A percentile compares a stretch with the other conserved stretches of the same genome.
These are phyloP conservation scores for Sciaenops ocellatus DNA, from an alignment of 2,797 vertebrate species.

Conservation along the genomic window DNA sequence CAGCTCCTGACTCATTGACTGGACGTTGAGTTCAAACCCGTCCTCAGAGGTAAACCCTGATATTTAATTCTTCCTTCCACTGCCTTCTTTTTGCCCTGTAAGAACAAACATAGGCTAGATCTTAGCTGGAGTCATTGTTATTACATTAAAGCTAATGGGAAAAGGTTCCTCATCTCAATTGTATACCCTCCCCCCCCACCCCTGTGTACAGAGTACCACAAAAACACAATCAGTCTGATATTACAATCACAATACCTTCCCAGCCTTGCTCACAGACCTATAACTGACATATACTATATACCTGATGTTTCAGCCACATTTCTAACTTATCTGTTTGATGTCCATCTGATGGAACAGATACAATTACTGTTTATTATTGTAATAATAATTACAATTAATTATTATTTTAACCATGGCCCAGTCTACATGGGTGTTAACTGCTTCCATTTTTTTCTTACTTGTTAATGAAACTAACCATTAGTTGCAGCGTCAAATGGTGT, in stretches of 20 bases:
- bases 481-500: no score
- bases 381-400: no score
- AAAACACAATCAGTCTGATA: background rate
- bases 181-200: background rate
- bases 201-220: background rate
- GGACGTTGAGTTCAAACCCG: constrained; percentile 43
- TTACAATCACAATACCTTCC: background rate
- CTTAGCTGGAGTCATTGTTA: constrained; percentile 36
- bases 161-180: constrained; percentile 26
- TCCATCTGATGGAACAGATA: background rate
- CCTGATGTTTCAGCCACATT: background rate
- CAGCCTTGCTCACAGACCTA: background rate
- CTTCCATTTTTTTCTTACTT: background rate
- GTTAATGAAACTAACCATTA: background rate
- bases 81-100: constrained; percentile 10
- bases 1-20: constrained; percentile 48
- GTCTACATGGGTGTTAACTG: background rate
- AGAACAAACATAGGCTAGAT: constrained; percentile 28
- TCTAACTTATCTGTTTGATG: background rate
- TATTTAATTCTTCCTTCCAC: constrained; percentile 43
- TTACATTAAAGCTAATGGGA: constrained; percentile 51
- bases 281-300: background rate
- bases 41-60: constrained; percentile 32
- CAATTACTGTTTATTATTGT: no score
- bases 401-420: background rate